Conservation (phyloP, 1,140 invertebrate species). For the Philaenus spumarius region DNA sequence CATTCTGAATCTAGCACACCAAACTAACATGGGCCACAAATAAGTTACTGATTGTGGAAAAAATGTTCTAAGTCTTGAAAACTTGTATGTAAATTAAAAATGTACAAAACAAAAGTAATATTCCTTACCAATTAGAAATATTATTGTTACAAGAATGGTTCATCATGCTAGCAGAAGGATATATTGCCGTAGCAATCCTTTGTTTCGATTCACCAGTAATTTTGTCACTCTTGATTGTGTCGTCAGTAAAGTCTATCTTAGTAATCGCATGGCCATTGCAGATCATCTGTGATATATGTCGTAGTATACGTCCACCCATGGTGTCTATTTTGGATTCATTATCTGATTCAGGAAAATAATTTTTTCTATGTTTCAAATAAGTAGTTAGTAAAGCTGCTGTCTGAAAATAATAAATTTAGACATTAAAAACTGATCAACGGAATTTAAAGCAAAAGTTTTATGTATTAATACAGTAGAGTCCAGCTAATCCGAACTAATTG, state of each 20-base stretch:
- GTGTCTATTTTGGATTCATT: conserved; percentile 38
- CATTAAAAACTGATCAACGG: background rate
- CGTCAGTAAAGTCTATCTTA: conserved; percentile 31
- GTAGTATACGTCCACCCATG: conserved; percentile 55
- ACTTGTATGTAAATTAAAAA: no score
- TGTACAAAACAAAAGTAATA: no score
- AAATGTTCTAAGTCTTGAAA: no score
- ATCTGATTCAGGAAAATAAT: conserved; percentile 43
- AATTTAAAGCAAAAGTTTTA: no score
- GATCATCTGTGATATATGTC: conserved; percentile 67
- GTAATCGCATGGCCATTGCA: conserved; percentile 73
- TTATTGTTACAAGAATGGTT: conserved; percentile 86
- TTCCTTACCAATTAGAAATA: conserved; percentile 71
- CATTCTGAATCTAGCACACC: no score
- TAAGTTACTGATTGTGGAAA: no score
- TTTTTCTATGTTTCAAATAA: conserved; percentile 45
- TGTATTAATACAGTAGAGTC: no score
- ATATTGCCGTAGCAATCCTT: conserved; percentile 75
- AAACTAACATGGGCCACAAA: no score
- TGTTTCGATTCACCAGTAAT: conserved; percentile 43
- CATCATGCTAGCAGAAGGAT: conserved; percentile 81
- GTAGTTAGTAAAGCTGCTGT: conserved; percentile 49
- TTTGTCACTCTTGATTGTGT: conserved; percentile 27
- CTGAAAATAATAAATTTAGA: conserved; percentile 38
- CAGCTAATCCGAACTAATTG: no score